Conservation (phyloP, 2,797 vertebrate genomes). For the Sebastes steindachneri region DNA sequence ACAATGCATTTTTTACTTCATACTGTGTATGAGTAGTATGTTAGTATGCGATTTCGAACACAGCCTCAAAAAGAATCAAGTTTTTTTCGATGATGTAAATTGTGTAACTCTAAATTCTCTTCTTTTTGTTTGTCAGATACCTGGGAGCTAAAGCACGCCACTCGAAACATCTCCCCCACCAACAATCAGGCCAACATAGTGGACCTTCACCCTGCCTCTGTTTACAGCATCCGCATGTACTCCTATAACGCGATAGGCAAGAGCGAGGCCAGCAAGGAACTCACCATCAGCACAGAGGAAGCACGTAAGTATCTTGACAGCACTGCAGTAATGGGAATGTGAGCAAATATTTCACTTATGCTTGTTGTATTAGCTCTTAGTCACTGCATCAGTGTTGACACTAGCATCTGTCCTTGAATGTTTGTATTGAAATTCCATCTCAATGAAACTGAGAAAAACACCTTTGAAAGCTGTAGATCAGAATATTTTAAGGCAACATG, state of each 20-base stretch:
- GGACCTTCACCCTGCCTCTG: slow-evolving; percentile 94
- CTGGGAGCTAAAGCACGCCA: slow-evolving; percentile 97
- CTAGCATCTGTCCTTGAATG: slow-evolving; percentile 21
- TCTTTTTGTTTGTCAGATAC: slow-evolving; percentile 82
- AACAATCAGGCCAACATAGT: slow-evolving; percentile 99
- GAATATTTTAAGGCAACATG: neutral
- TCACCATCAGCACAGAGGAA: slow-evolving; percentile 98
- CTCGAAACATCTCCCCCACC: slow-evolving; percentile 96
- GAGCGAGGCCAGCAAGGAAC: slow-evolving; percentile 96
- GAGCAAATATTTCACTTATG: neutral
- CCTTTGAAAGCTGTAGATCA: neutral
- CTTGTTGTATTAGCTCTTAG: neutral
- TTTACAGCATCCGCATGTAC: slow-evolving; percentile 99
- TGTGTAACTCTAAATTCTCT: neutral
- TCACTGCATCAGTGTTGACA: neutral
- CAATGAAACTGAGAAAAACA: slow-evolving; percentile 7
- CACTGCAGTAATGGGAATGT: neutral
- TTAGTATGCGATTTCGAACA: neutral
- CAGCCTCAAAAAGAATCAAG: neutral
- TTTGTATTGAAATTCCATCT: neutral
- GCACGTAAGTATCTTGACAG: slow-evolving; percentile 85
- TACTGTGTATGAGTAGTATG: neutral
- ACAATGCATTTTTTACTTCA: neutral
- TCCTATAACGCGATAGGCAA: slow-evolving; percentile 97
- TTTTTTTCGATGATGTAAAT: neutral